Evolutionary conservation across 2,113 vertebrate genomes (phyloP).

Genomic region (Paralichthys olivaceus): DNA sequence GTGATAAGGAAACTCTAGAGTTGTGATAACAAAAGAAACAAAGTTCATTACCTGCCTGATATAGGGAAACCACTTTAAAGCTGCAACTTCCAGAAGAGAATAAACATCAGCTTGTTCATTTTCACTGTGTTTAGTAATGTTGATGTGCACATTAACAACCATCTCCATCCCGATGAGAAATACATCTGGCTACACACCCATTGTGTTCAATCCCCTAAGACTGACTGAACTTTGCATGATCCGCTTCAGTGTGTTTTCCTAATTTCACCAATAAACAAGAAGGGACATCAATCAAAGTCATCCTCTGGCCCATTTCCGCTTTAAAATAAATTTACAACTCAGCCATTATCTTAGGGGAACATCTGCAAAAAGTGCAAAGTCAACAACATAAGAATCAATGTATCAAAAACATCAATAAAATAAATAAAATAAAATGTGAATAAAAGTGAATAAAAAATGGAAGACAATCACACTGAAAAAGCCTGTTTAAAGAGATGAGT

Average conservation of each 20-base stretch:
- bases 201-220: not conserved
- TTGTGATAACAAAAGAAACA: conserved; percentile 73
- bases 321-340: conserved; percentile 6
- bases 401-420: no score
- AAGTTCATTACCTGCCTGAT: conserved; percentile 70
- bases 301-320: conserved; percentile 15
- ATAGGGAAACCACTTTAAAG: conserved; percentile 37
- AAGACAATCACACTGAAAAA: no score
- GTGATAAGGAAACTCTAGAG: conserved; percentile 80
- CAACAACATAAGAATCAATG: not conserved
- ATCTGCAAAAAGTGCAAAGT: conserved; percentile 52
- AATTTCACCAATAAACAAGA: conserved; percentile 34
- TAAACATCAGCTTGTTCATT: not conserved
- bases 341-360: conserved; percentile 41
- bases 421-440: no score
- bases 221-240: conserved; percentile 8
- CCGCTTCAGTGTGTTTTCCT: conserved; percentile 34
- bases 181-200: conserved; percentile 22
- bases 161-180: conserved; percentile 19
- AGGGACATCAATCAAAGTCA: not conserved
- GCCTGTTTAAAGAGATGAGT: no score
- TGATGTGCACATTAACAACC: conserved; percentile 6
- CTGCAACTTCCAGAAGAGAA: conserved; percentile 9
- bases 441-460: no score
- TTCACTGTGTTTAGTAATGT: not conserved